Percentiles rank a stretch among this genome's conserved stretches.
Evolutionary conservation across 1,140 invertebrate species (phyloP).

Genomic region (Gonioctena quinquepunctata): DNA sequence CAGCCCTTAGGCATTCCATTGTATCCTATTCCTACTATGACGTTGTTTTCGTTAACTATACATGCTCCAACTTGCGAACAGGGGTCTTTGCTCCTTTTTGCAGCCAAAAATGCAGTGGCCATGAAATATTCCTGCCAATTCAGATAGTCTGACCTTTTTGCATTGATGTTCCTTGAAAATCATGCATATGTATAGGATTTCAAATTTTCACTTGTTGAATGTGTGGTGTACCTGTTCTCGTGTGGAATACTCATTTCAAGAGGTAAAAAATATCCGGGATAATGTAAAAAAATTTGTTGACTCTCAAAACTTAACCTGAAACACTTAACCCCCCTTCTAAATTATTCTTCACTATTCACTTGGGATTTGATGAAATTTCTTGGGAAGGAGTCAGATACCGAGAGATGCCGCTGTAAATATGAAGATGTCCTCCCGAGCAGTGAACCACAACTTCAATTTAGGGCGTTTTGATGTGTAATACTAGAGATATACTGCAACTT

Average conservation of each 20-base stretch:
- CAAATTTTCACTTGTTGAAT: too few species aligned
- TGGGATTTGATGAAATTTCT: too few species aligned
- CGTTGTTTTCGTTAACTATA: slow-evolving; percentile 86
- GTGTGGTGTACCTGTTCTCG: background rate
- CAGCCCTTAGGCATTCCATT: slow-evolving; percentile 94
- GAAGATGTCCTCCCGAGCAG: too few species aligned
- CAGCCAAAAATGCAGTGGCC: slow-evolving; percentile 80
- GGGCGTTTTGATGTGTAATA: too few species aligned
- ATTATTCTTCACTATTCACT: too few species aligned
- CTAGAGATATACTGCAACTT: too few species aligned
- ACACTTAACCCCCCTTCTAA: too few species aligned
- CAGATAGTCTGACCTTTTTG: slow-evolving; percentile 45
- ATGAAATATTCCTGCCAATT: slow-evolving; percentile 93
- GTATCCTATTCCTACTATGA: slow-evolving; percentile 91
- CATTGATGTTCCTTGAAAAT: slow-evolving; percentile 30
- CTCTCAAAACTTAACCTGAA: too few species aligned
- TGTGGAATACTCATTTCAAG: background rate
- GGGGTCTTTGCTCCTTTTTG: slow-evolving; percentile 93
- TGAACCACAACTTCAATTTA: too few species aligned
- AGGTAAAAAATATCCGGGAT: background rate
- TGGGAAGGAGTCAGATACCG: too few species aligned
- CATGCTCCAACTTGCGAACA: slow-evolving; percentile 90
- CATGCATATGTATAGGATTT: background rate
- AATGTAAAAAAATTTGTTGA: too few species aligned
- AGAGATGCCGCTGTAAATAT: too few species aligned